Conservation (phyloP, 2,888 invertebrate species). For the Protula sp. region DNA sequence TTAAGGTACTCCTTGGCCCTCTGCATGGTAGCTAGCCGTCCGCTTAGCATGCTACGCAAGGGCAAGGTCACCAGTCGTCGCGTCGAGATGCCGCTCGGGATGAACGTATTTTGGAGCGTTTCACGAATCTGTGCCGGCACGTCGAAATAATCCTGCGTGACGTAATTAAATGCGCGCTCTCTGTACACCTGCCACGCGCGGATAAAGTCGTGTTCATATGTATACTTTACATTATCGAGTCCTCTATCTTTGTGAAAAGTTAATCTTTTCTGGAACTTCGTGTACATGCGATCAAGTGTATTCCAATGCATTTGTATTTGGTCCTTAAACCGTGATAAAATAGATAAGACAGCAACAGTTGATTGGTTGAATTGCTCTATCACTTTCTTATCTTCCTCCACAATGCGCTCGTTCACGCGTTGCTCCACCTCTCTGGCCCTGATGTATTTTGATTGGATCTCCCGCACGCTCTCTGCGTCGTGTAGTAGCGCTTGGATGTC, state of each 20-base stretch:
- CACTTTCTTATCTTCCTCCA: background rate
- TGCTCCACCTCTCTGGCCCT: background rate
- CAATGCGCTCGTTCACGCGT: background rate
- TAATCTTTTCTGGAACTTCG: background rate
- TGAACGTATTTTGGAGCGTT: background rate
- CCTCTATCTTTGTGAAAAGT: constrained; percentile 8
- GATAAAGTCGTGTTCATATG: constrained; percentile 12
- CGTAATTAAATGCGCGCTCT: constrained; percentile 9
- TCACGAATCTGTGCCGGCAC: too few species aligned
- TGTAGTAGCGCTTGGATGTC: constrained; percentile 5
- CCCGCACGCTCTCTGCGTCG: too few species aligned
- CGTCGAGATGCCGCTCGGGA: background rate
- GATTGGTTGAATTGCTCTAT: background rate
- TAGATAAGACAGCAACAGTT: background rate
- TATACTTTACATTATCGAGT: constrained; percentile 9
- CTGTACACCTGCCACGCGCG: constrained; percentile 10
- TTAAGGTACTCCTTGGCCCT: background rate
- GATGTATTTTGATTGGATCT: background rate
- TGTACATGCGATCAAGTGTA: background rate
- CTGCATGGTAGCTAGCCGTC: background rate
- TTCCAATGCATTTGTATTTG: background rate
- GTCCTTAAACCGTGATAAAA: background rate
- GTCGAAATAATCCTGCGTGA: constrained; percentile 3
- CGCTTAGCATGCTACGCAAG: background rate
- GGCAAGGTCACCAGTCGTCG: background rate